phyloP scores from a whole-genome alignment of 2,888 invertebrate species.

The Eustalomyia histrio region DNA sequence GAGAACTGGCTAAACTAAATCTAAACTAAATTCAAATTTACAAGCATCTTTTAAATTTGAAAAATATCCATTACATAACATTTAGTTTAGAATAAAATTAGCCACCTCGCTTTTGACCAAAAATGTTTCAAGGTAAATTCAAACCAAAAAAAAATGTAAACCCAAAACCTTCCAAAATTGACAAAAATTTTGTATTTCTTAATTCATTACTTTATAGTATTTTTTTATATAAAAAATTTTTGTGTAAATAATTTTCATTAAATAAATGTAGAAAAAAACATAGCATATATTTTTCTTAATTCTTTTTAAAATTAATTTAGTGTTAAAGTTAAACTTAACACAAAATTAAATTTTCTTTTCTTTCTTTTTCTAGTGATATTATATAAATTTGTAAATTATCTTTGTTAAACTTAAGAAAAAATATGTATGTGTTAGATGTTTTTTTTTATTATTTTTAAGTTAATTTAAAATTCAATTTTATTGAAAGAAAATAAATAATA shows the following conservation, averaged over 20 bases:
- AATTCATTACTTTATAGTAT: slow-evolving; percentile 19
- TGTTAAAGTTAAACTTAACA: neutral
- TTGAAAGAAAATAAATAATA: no score
- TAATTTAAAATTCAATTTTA: neutral
- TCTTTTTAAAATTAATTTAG: slow-evolving; percentile 31
- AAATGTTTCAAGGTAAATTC: no score
- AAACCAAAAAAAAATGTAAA: neutral
- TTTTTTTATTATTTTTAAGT: neutral
- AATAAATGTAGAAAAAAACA: slow-evolving; percentile 9
- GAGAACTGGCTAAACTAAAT: no score
- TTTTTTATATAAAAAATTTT: slow-evolving; percentile 23
- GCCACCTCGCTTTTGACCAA: no score
- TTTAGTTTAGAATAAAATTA: no score
- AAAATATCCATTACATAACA: no score
- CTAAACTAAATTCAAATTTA: no score
- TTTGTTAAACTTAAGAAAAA: neutral
- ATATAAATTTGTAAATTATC: slow-evolving; percentile 3
- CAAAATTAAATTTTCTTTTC: neutral
- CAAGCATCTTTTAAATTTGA: no score
- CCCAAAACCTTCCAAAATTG: neutral
- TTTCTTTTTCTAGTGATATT: neutral
- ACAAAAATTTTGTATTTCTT: no score
- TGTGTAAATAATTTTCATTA: slow-evolving; percentile 41
- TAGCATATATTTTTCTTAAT: slow-evolving; percentile 50
- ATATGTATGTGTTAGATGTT: neutral